Evolutionary conservation across 2,888 invertebrate genomes (phyloP).

Genomic region (Acanthosepion lycidas): DNA sequence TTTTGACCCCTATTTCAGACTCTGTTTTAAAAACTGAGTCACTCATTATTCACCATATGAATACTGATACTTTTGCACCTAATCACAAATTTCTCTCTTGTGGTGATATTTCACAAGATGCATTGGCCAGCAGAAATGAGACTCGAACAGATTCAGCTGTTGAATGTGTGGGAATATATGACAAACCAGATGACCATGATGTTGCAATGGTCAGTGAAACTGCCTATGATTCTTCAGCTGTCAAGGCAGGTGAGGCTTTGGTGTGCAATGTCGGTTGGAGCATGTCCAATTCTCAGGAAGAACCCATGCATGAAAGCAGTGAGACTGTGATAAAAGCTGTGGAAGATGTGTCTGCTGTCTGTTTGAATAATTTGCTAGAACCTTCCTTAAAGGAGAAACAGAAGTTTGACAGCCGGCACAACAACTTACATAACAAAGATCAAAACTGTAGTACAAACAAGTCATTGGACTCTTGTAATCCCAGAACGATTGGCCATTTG

Average conservation of each 20-base stretch:
- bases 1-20: not conserved
- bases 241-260: not conserved
- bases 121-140: not conserved
- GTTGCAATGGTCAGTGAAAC: not conserved
- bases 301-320: conserved; percentile 42
- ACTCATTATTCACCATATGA: not conserved
- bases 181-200: not conserved
- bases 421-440: not conserved
- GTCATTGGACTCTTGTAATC: not conserved
- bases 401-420: not conserved
- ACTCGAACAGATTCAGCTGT: not conserved
- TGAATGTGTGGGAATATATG: conserved; percentile 36
- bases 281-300: conserved; percentile 41
- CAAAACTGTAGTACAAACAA: not conserved
- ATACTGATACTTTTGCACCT: not conserved
- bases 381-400: not conserved
- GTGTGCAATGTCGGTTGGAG: conserved; percentile 21
- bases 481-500: not conserved
- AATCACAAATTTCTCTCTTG: not conserved
- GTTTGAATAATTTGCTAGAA: conserved; percentile 34
- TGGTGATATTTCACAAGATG: not conserved
- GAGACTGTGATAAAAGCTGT: conserved; percentile 39
- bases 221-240: not conserved
- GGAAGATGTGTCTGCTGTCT: conserved; percentile 41
- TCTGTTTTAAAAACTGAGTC: not conserved